Evolutionary conservation across 2,797 vertebrate genomes (phyloP), one percentile per base, ranked within the genome.

Genomic region (Sebastolobus alascanus): DNA sequence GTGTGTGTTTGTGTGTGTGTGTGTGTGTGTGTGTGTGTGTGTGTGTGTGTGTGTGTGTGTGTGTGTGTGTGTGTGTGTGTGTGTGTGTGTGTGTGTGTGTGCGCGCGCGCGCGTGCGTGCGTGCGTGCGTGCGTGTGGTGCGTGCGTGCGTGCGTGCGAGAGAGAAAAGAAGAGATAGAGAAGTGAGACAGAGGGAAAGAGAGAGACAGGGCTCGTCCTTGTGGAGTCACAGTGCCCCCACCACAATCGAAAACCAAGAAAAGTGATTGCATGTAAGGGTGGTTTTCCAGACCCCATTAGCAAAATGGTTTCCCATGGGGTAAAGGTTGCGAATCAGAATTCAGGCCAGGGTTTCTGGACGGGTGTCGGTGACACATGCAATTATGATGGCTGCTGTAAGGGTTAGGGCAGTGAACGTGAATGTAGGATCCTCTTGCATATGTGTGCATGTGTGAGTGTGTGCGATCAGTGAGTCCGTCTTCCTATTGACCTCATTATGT

Each of bases 221-320:
- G 69, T 67, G 40, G 56, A 81, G 74, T 82, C 73, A 12, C 18
- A 14, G 5, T 56, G 29, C 35, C 70, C 64, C 43, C 6, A 20
- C 59, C 27, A 61, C 59, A 83, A 74, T 2, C 76, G 56, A 83
- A 84, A 80, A 77, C 18, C 54, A 38, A 67, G 75, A 59, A 79
- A 79, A 72, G 69, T 64, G 67, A 84, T 79, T 82, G 77, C 54
- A 68, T 85, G 73, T 71, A 70, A 75, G 22, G 56, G 2, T 2
- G 0, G 9, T 68, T 87, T 82, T 73, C 38, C 54, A 72, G 77
- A 84, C 69, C 77, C 87, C 69, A 87, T 88, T 85, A 88, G 54
- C 25, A 77, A 68, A 85, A 83, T 63, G 50, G 40, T 72, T 81
- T 69, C 80, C 37, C 10, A 37, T 38, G 46, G 69, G 75, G 16